Evolutionary conservation across 2,797 vertebrate species (phyloP), one percentile per base, ranked within the genome.

Genomic region (Peromyscus nudipes): DNA sequence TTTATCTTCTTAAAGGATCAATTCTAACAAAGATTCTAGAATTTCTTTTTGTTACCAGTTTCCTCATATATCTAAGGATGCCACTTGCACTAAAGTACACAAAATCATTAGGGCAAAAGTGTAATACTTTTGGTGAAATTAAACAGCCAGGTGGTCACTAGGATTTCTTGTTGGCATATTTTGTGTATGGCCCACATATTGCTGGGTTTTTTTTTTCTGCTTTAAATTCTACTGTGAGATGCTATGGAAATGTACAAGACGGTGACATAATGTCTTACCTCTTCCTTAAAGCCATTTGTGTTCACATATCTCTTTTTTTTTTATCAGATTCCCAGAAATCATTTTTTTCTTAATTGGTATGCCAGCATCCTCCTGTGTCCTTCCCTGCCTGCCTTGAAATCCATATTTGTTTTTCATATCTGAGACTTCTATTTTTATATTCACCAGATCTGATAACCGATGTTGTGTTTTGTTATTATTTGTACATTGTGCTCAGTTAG

Each of bases 381-480:
- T 8, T 84, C 49, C 25, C n/a, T 57, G 76, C 76, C 93, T 92
- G 31, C 82, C 94, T 81, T 93, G 95, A 95, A 69, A 87, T n/a
- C 11, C 71, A 69, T 94, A 89, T 95, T 93, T 95, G 43, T 92
- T 96, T 96, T 94, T 95, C 86, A 43, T 96, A 84, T 89, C 75
- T 55, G 64, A 96, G 94, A 90, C 83, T 97, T 87, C 95, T 96
- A 79, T 87, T 93, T 97, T 95, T 96, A 89, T 88, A 84, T 77
- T 91, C 89, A 92, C 83, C 82, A 64, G 76, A 91, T 95, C 81
- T 94, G 88, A 92, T 83, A 94, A 93, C 76, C 27, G 91, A 92
- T 93, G 92, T 77, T 96, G 49, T 95, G 57, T 93, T 95, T 97
- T 87, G 73, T 40, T 96, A 73, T 96, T 95, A 97, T 96, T 97